Evolutionary conservation across 1,140 invertebrate species (phyloP).

Genomic region (Drosophila hydei): DNA sequence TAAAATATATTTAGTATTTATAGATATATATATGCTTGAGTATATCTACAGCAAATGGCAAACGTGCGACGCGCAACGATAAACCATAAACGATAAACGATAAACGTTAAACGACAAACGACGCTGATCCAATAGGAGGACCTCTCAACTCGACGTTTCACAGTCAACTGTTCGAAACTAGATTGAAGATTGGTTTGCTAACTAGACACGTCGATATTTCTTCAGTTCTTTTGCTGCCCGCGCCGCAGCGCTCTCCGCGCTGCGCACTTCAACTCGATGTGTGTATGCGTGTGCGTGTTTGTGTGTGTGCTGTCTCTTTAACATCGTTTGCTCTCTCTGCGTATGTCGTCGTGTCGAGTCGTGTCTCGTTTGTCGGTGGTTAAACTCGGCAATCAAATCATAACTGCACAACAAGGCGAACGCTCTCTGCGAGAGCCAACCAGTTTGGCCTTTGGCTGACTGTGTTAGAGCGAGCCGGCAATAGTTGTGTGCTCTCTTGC

Average conservation of each 20-base stretch:
- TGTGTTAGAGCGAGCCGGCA: slow-evolving; percentile 21
- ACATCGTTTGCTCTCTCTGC: slow-evolving; percentile 53
- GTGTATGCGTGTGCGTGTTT: slow-evolving; percentile 17
- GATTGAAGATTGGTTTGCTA: slow-evolving; percentile 84
- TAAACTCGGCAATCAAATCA: slow-evolving; percentile 82
- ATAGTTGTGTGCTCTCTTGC: slow-evolving; percentile 36
- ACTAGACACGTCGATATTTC: slow-evolving; percentile 84
- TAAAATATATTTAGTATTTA: slow-evolving; percentile 19
- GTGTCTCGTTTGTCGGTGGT: slow-evolving; percentile 80
- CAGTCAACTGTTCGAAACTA: slow-evolving; percentile 84
- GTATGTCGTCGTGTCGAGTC: slow-evolving; percentile 38
- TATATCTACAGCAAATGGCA: slow-evolving; percentile 1
- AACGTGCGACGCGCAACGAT: slow-evolving; percentile 31
- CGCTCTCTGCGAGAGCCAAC: slow-evolving; percentile 51
- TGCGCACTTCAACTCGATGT: slow-evolving; percentile 11
- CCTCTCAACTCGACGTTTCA: slow-evolving; percentile 83
- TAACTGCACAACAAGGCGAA: slow-evolving; percentile 66
- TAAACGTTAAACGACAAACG: slow-evolving; percentile 49
- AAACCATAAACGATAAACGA: slow-evolving; percentile 31
- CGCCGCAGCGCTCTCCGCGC: slow-evolving; percentile 42
- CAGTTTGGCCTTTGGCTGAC: slow-evolving; percentile 38
- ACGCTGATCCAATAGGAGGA: slow-evolving; percentile 76
- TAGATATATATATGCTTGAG: background rate
- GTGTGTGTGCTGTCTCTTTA: slow-evolving; percentile 53
- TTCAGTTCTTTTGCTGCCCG: slow-evolving; percentile 79